Percentiles rank a stretch among this genome's conserved stretches.
These are phyloP conservation scores for Chamaetylas fuelleborni DNA, from an alignment of 2,113 vertebrate genomes.

Conservation along the genomic window DNA sequence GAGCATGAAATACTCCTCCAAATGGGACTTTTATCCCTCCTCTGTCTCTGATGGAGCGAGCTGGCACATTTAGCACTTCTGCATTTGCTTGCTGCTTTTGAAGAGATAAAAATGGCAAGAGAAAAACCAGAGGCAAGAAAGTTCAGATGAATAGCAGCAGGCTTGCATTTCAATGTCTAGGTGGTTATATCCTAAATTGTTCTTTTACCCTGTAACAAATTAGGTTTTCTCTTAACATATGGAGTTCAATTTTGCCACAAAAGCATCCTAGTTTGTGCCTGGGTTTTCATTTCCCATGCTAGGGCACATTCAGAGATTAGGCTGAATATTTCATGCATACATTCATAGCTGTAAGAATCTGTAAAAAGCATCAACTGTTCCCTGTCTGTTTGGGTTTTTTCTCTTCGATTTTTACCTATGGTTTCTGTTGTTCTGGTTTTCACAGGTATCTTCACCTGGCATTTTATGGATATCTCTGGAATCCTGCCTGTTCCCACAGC, in stretches of 20 bases:
- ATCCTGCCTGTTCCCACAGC: background rate
- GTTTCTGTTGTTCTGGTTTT: background rate
- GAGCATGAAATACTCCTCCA: no score
- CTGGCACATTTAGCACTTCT: no score
- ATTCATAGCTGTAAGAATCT: background rate
- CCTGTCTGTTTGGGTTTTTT: accelerated
- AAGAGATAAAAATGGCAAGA: no score
- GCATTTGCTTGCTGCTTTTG: no score
- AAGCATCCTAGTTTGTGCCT: background rate
- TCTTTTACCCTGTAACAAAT: background rate
- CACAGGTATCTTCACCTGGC: background rate
- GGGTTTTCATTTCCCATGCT: background rate
- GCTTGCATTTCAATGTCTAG: background rate
- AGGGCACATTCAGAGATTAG: background rate
- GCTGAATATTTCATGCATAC: background rate
- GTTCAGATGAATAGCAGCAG: background rate
- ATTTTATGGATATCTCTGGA: background rate
- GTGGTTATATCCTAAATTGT: background rate
- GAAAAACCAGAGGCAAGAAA: no score
- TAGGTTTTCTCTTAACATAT: background rate
- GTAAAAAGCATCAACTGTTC: background rate
- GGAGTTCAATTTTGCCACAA: background rate
- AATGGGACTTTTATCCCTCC: no score
- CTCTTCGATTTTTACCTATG: background rate
- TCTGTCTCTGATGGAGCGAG: no score